Conservation (phyloP, 2,888 invertebrate genomes). For the Dendrolimus houi region DNA sequence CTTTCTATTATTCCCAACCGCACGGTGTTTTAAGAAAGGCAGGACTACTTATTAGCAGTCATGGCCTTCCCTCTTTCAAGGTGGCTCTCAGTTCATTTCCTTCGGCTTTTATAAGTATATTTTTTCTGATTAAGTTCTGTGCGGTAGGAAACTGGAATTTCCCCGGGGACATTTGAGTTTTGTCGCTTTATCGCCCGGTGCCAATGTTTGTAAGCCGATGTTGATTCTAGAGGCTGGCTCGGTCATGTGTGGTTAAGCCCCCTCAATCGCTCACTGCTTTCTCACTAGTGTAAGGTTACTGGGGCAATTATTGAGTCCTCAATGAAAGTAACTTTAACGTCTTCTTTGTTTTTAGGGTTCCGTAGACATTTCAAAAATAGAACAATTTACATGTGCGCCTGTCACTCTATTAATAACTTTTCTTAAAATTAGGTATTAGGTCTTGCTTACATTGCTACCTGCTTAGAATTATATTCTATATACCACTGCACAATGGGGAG, state of each 20-base stretch:
- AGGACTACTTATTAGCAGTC: constrained; percentile 13
- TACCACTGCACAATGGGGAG: no score
- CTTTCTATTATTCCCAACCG: background rate
- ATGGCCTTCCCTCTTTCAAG: constrained; percentile 21
- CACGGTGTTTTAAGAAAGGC: constrained; percentile 5
- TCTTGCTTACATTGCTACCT: no score
- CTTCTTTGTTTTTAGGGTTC: no score
- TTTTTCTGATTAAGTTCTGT: constrained; percentile 38
- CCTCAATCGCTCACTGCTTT: constrained; percentile 3
- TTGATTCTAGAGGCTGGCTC: constrained; percentile 20
- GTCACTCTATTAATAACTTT: no score
- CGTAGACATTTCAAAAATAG: no score
- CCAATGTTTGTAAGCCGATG: constrained; percentile 30
- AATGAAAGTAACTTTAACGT: background rate
- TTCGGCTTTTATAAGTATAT: constrained; percentile 14
- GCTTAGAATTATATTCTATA: no score
- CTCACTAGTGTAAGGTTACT: background rate
- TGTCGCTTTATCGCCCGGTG: constrained; percentile 31
- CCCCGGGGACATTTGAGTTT: constrained; percentile 37
- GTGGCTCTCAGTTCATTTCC: constrained; percentile 15
- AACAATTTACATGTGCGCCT: no score
- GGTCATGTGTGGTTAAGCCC: constrained; percentile 12
- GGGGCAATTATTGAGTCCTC: background rate
- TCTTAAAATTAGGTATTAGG: no score
- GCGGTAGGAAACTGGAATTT: constrained; percentile 39